Conservation (phyloP, 2,888 invertebrate genomes). For the Ptilodon capucinus region DNA sequence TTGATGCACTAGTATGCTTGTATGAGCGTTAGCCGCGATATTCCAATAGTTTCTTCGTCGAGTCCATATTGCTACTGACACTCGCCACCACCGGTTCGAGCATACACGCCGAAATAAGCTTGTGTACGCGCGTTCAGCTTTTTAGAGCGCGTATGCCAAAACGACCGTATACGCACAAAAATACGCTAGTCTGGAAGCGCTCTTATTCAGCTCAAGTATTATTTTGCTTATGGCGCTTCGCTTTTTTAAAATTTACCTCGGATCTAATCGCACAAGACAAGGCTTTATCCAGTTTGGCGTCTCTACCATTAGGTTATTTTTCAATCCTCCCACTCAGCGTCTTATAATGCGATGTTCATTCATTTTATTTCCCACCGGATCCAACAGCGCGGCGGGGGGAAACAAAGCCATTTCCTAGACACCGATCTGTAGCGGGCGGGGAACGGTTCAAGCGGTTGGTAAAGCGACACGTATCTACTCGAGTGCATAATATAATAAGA, state of each 20-base stretch:
- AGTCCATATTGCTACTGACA: too few relatives aligned
- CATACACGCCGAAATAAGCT: too few relatives aligned
- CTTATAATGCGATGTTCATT: slow-evolving; percentile 69
- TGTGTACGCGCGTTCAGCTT: too few relatives aligned
- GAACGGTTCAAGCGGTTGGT: neutral
- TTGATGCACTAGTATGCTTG: too few relatives aligned
- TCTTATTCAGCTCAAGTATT: too few relatives aligned
- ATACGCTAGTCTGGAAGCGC: too few relatives aligned
- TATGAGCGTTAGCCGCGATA: too few relatives aligned
- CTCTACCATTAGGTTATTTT: slow-evolving; percentile 53
- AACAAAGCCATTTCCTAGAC: slow-evolving; percentile 76
- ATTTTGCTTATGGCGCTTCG: too few relatives aligned
- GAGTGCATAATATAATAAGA: neutral
- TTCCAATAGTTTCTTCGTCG: too few relatives aligned
- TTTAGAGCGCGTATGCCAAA: too few relatives aligned
- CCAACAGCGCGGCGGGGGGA: slow-evolving; percentile 56
- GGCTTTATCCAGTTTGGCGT: slow-evolving; percentile 48
- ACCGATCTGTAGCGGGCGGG: slow-evolving; percentile 38
- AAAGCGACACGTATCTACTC: neutral
- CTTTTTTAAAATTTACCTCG: slow-evolving; percentile 51
- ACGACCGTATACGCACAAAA: too few relatives aligned
- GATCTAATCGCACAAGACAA: slow-evolving; percentile 57
- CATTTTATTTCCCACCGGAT: slow-evolving; percentile 71
- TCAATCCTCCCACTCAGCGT: slow-evolving; percentile 32
- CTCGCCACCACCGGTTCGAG: too few relatives aligned